Evolutionary conservation across 1,140 invertebrate genomes (phyloP).

Genomic region (Pinna nobilis): DNA sequence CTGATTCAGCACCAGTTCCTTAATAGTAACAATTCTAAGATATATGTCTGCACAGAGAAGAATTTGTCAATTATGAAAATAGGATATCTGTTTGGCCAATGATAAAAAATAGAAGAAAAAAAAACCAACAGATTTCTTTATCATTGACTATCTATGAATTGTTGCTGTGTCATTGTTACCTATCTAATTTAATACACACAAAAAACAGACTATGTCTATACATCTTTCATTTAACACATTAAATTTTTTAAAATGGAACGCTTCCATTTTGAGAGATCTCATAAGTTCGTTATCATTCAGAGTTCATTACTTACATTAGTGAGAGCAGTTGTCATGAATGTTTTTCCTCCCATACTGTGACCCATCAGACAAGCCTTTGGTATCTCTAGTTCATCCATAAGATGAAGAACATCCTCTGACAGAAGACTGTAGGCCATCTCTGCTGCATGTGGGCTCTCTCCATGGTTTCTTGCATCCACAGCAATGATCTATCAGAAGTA

Average conservation of each 20-base stretch:
- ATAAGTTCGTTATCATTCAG: background rate
- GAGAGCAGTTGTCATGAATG: constrained; percentile 87
- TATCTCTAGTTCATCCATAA: constrained; percentile 81
- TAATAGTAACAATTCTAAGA: too few relatives aligned
- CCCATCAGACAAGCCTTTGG: constrained; percentile 84
- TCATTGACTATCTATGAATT: too few relatives aligned
- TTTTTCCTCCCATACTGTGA: constrained; percentile 93
- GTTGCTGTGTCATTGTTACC: too few relatives aligned
- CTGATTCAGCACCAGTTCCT: too few relatives aligned
- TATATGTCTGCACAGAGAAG: too few relatives aligned
- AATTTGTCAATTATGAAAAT: too few relatives aligned
- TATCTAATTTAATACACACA: background rate
- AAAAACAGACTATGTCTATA: background rate
- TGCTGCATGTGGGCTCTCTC: constrained; percentile 87
- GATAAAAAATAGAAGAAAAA: too few relatives aligned
- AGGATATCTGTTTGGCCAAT: too few relatives aligned
- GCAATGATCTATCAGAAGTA: constrained; percentile 80
- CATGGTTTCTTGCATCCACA: constrained; percentile 93
- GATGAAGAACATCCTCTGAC: constrained; percentile 82
- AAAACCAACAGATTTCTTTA: too few relatives aligned
- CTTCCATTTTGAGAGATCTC: background rate
- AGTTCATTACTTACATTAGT: constrained; percentile 76
- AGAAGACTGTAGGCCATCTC: constrained; percentile 84
- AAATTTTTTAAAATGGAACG: background rate
- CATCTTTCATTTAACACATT: background rate